Conservation (phyloP, 2,797 vertebrate species). For the Esox masquinongy region DNA sequence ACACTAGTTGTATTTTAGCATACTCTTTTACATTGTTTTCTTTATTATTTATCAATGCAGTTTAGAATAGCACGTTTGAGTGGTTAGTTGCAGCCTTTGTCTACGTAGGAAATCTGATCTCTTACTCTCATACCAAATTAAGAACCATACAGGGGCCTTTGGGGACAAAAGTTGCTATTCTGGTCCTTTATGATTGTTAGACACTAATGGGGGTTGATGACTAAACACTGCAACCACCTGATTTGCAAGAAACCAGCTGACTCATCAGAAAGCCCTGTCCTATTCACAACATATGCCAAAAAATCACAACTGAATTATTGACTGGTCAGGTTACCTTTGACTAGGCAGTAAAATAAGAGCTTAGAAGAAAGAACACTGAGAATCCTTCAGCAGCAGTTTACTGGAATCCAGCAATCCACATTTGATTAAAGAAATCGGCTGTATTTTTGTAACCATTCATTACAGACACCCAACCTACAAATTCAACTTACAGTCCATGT, state of each 20-base stretch:
- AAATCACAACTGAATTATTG: not conserved
- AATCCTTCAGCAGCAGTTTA: not conserved
- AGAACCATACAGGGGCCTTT: not conserved
- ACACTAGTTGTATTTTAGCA: too few species aligned
- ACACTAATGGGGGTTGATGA: not conserved
- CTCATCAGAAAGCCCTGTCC: not conserved
- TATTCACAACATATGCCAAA: not conserved
- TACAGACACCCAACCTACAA: not conserved
- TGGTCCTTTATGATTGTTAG: not conserved
- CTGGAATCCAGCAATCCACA: constrained; percentile 7
- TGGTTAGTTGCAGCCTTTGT: too few species aligned
- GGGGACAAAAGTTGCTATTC: not conserved
- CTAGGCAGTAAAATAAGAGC: not conserved
- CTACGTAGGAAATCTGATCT: too few species aligned
- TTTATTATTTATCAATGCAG: too few species aligned
- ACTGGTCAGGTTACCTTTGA: not conserved
- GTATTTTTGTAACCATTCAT: constrained; percentile 9
- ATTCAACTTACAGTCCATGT: too few species aligned
- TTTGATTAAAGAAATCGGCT: constrained; percentile 14
- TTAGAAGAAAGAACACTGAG: not conserved
- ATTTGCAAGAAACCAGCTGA: not conserved
- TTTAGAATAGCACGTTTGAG: too few species aligned
- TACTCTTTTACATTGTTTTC: too few species aligned
- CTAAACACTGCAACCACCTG: not conserved
- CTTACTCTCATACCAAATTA: too few species aligned